A percentile compares a stretch with the other conserved stretches of the same genome.
phyloP scores from a whole-genome alignment of 2,113 vertebrate genomes.

The Peromyscus maniculatus region DNA sequence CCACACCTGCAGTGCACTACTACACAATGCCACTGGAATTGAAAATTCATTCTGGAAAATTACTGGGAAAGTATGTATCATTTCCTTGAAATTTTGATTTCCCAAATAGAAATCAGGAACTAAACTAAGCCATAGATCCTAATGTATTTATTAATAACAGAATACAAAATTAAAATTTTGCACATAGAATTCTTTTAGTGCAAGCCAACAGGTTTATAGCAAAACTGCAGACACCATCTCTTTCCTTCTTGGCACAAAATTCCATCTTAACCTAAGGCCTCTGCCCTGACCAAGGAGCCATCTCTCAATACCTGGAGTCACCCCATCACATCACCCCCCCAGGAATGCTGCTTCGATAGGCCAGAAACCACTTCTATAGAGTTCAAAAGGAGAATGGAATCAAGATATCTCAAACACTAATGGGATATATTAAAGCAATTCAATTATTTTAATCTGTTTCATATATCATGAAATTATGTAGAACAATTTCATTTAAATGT shows the following conservation, averaged over 20 bases:
- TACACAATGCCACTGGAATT: neutral
- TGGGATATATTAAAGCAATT: conserved; percentile 80
- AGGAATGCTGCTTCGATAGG: conserved; percentile 36
- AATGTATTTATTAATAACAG: neutral
- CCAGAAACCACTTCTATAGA: conserved; percentile 40
- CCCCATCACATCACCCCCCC: neutral
- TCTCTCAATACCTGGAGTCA: neutral
- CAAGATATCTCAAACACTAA: conserved; percentile 80
- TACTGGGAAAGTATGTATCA: neutral
- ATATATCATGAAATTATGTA: conserved; percentile 82
- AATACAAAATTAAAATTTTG: conserved; percentile 10
- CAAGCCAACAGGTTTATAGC: neutral
- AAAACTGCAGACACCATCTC: neutral
- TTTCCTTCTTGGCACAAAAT: neutral
- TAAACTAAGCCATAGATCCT: neutral
- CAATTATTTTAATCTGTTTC: conserved; percentile 81
- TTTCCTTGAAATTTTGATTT: neutral
- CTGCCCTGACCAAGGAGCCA: fast-evolving
- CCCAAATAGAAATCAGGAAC: neutral
- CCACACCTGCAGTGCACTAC: neutral
- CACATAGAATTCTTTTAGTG: conserved; percentile 5
- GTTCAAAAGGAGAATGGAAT: conserved; percentile 73
- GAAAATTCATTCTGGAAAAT: neutral
- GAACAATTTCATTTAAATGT: conserved; percentile 81
- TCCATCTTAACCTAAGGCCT: neutral